phyloP scores from a whole-genome alignment of 2,113 vertebrate species.

The Cochlearius cochlearius region DNA sequence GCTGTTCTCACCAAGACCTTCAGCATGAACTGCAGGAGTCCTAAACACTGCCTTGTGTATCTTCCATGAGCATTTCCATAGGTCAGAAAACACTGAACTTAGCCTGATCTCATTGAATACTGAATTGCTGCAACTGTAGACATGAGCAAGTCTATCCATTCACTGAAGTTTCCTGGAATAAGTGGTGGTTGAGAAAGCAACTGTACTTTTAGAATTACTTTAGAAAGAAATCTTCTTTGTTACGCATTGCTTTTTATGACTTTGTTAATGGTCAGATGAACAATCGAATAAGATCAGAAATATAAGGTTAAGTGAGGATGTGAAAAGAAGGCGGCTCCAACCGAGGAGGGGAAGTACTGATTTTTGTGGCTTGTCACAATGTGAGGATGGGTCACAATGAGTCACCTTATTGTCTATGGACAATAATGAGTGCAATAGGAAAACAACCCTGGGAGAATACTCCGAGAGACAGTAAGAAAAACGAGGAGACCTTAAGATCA shows the following conservation, averaged over 20 bases:
- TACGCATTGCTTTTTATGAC: neutral
- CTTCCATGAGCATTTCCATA: neutral
- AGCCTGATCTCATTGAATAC: neutral
- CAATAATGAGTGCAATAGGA: neutral
- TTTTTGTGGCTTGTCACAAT: neutral
- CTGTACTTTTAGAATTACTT: neutral
- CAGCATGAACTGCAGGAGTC: neutral
- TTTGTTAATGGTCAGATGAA: neutral
- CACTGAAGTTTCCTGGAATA: neutral
- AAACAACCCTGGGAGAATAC: neutral
- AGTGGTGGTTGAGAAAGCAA: neutral
- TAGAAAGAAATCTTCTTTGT: neutral
- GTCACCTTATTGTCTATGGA: neutral
- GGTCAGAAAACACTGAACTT: neutral
- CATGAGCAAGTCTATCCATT: neutral
- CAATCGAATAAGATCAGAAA: neutral
- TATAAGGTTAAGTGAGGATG: neutral
- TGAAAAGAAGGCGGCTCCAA: neutral
- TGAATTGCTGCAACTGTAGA: neutral
- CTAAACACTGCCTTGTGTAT: neutral
- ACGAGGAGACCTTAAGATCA: neutral
- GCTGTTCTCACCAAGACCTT: neutral
- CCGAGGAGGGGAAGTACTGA: accelerated
- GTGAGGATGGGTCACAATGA: neutral
- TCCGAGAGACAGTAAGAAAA: neutral